Evolutionary conservation across 2,888 invertebrate species (phyloP).

Genomic region (Antheraea yamamai): DNA sequence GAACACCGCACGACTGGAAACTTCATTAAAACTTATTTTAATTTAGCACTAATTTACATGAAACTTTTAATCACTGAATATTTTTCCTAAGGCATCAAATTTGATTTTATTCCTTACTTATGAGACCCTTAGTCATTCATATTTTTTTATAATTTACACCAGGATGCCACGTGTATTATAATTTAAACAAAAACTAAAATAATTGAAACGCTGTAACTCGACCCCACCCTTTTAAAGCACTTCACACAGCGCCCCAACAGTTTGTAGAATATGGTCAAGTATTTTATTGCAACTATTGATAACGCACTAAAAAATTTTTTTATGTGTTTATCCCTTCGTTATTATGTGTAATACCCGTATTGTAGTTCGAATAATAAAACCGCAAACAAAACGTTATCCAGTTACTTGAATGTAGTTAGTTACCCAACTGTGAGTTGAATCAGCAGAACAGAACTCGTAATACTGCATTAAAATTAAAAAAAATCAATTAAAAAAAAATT

Average conservation of each 20-base stretch:
- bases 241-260: constrained; percentile 46
- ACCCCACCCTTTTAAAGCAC: constrained; percentile 30
- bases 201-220: constrained; percentile 24
- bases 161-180: too few species aligned
- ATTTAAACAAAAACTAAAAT: background rate
- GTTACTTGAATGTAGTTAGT: constrained; percentile 8
- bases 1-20: too few species aligned
- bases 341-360: constrained; percentile 5
- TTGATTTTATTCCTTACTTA: too few species aligned
- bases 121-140: too few species aligned
- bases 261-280: constrained; percentile 53
- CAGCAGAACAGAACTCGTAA: background rate
- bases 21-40: too few species aligned
- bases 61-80: too few species aligned
- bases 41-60: too few species aligned
- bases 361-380: constrained; percentile 17
- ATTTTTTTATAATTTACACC: too few species aligned
- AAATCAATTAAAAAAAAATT: too few species aligned
- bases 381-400: constrained; percentile 19
- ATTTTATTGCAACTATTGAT: constrained; percentile 54
- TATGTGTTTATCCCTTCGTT: constrained; percentile 28
- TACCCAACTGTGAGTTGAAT: background rate
- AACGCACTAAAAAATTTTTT: constrained; percentile 44
- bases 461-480: background rate
- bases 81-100: too few species aligned